phyloP scores from a whole-genome alignment of 2,113 vertebrate species.

The Sus scrofa region T2T-Sscrofa CM000816.6:62312501-62313000 shows the following conservation, averaged over 20 bases:
- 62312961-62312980: background rate
- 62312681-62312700: constrained; percentile 53
- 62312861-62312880: background rate
- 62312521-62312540: constrained; percentile 51
- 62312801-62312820: background rate
- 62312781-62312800: background rate
- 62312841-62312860: background rate
- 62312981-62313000: background rate
- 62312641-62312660: constrained; percentile 53
- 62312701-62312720: constrained; percentile 49
- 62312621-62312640: constrained; percentile 59
- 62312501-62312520: constrained; percentile 20
- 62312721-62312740: background rate
- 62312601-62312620: background rate
- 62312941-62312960: background rate
- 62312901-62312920: background rate
- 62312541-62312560: background rate
- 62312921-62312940: background rate
- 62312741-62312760: background rate
- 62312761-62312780: background rate
- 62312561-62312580: constrained; percentile 50
- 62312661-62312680: constrained; percentile 32
- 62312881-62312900: background rate
- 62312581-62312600: background rate
- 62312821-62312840: background rate